Evolutionary conservation across 2,113 vertebrate species (phyloP).

Genomic region (Myotis lucifugus): DNA sequence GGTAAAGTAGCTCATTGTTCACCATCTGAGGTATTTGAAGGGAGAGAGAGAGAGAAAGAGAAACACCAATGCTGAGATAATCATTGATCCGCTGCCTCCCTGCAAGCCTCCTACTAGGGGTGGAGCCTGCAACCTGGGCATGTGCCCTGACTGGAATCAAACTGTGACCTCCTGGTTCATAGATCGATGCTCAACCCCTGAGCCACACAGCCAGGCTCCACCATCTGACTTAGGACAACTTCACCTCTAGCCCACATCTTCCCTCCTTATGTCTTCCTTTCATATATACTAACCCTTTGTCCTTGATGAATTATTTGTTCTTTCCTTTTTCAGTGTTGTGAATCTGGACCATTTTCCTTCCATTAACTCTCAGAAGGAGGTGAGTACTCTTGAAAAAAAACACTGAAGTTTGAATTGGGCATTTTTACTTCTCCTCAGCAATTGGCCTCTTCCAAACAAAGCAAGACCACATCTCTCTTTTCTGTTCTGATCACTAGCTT

Average conservation of each 20-base stretch:
- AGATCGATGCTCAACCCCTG: too few species aligned
- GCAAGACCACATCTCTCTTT: slow-evolving; percentile 3
- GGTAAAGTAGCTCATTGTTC: background rate
- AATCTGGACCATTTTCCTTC: background rate
- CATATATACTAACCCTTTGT: background rate
- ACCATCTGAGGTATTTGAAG: background rate
- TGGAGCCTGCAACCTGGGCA: too few species aligned
- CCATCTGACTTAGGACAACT: background rate
- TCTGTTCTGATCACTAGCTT: background rate
- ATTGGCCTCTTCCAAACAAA: background rate
- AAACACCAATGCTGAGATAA: too few species aligned
- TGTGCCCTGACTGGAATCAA: too few species aligned
- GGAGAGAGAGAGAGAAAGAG: too few species aligned
- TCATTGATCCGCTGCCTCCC: too few species aligned
- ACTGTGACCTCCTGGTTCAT: too few species aligned
- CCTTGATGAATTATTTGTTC: background rate
- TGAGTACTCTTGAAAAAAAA: background rate
- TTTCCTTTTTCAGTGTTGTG: slow-evolving; percentile 40
- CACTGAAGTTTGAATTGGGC: background rate
- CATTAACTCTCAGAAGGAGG: background rate
- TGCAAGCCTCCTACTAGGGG: too few species aligned
- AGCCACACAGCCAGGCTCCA: background rate
- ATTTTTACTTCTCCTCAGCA: background rate
- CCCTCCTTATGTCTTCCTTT: background rate
- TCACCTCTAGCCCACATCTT: background rate